Percentiles rank a stretch among this genome's conserved stretches.
These are phyloP conservation scores for Urocynchramus pylzowi DNA, from an alignment of 2,113 vertebrate species.

Conservation along the genomic window DNA sequence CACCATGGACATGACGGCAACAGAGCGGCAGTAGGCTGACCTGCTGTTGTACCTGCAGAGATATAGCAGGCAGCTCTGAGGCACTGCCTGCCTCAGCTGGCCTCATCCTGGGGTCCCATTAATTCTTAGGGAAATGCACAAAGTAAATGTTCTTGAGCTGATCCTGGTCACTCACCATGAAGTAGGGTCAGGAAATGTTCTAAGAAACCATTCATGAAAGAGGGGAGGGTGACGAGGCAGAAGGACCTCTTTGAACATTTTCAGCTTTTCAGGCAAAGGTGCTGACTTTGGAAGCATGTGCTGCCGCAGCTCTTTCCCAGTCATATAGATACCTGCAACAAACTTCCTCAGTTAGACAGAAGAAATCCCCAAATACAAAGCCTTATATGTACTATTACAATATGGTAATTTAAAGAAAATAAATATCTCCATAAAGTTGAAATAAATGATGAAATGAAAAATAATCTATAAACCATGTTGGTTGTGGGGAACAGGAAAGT, in stretches of 20 bases:
- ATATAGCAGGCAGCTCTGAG: not conserved
- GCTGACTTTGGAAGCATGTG: slow-evolving; percentile 90
- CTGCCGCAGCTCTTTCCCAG: slow-evolving; percentile 91
- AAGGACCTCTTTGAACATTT: slow-evolving; percentile 88
- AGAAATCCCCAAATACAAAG: not conserved
- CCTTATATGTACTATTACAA: not conserved
- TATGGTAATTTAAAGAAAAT: not conserved
- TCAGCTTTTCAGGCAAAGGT: slow-evolving; percentile 86
- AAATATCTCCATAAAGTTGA: not conserved
- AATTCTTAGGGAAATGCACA: not conserved
- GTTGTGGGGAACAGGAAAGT: not conserved
- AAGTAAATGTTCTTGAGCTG: not conserved
- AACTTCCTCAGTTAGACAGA: not conserved
- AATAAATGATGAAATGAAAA: not conserved
- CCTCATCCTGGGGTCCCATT: not conserved
- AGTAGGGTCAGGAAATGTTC: slow-evolving; percentile 93
- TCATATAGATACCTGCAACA: slow-evolving; percentile 85
- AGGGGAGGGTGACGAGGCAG: slow-evolving; percentile 89
- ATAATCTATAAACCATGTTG: not conserved
- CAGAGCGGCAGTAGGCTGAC: slow-evolving; percentile 94
- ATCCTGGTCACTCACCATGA: slow-evolving; percentile 79
- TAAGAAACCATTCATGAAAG: slow-evolving; percentile 96
- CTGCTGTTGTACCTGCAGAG: slow-evolving; percentile 90
- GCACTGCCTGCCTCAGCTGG: not conserved
- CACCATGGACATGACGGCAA: slow-evolving; percentile 98